phyloP scores from a whole-genome alignment of 2,888 invertebrate species.

The Galerucella calmariensis region DNA sequence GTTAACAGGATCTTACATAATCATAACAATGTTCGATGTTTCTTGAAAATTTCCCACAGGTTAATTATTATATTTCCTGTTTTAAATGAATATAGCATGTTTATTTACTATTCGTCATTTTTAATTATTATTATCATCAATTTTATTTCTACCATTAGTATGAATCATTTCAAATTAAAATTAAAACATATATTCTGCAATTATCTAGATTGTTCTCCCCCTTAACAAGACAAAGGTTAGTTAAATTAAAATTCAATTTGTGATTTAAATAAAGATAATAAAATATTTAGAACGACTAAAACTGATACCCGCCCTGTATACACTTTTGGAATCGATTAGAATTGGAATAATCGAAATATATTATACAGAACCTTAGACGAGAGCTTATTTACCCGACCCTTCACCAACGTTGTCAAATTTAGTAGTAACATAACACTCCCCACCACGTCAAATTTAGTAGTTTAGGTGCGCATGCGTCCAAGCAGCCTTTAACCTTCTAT shows the following conservation, averaged over 20 bases:
- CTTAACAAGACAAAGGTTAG: not conserved
- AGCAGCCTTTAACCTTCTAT: too few relatives aligned
- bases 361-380: too few relatives aligned
- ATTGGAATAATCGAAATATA: too few relatives aligned
- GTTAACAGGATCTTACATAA: slow-evolving; percentile 20
- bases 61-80: slow-evolving; percentile 39
- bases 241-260: not conserved
- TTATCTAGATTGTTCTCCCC: not conserved
- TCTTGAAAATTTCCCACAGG: slow-evolving; percentile 37
- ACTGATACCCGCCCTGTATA: not conserved
- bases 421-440: too few relatives aligned
- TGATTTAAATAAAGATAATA: too few relatives aligned
- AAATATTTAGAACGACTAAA: too few relatives aligned
- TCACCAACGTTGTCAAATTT: too few relatives aligned
- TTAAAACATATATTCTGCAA: not conserved
- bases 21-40: slow-evolving; percentile 15
- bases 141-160: slow-evolving; percentile 13
- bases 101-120: slow-evolving; percentile 37
- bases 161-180: not conserved
- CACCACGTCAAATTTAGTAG: too few relatives aligned
- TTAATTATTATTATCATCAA: slow-evolving; percentile 36
- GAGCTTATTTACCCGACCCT: too few relatives aligned
- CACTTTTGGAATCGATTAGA: not conserved
- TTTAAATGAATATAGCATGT: slow-evolving; percentile 34
- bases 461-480: too few relatives aligned